Evolutionary conservation across 37 sponge, comb jelly and placozoan species (phyloP), one percentile per base, ranked within the genome.

Genomic region (Agelas oroides): DNA sequence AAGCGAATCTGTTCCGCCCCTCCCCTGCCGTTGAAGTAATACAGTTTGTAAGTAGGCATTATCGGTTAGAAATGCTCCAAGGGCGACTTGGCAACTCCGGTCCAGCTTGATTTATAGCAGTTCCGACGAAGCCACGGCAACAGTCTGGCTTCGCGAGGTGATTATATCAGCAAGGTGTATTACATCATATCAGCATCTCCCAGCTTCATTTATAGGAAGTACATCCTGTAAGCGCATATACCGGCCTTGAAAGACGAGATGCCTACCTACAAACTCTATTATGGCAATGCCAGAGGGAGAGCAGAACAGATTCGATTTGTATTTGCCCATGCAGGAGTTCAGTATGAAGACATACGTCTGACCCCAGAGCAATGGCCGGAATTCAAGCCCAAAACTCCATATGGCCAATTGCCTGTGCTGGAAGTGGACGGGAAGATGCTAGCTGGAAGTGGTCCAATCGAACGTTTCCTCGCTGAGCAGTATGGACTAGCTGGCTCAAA

Each of bases 31-130:
- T 52, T 53, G 69, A 84, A 89, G 63, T 89, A 89, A 74, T 46
- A 39, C 11, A 89, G 66, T 84, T 89, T 82, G 73, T 83, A 89
- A 63, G 71, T 60, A 82, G 89, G 64, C 89, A 89, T 88, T 6
- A 1, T 65, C 57, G 46, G n/a, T n/a, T n/a, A n/a, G n/a, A n/a
- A n/a, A n/a, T n/a, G n/a, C n/a, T n/a, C n/a, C n/a, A n/a, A n/a
- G 18, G 18, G 35, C 21, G 16, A 20, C 16, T 19, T 57, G 59
- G 59, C 59, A 38, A 15, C 53, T 38, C 27, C 21, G 32, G 40
- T 34, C 39, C 12, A 17, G 3, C 35, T 71, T 13, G 31, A 65
- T 8, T 62, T 5, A 30, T 62, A 28, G 14, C 64, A 15, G 64
- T 32, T 57, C 59, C 18, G 18, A 57, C 59, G 59, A 20, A 19